Conservation (phyloP, 2,113 vertebrate genomes). For the Cardinalis cardinalis region DNA sequence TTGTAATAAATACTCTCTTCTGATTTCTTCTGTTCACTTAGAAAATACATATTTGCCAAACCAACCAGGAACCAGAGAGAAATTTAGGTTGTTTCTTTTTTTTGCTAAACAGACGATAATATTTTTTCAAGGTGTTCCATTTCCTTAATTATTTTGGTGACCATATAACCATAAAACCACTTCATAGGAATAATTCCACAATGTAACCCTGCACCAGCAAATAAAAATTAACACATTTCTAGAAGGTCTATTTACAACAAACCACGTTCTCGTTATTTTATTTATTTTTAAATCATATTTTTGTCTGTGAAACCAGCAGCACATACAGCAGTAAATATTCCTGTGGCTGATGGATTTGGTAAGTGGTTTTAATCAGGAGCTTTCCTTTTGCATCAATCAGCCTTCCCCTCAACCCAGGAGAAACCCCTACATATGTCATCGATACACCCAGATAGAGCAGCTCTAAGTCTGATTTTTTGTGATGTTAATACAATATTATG, state of each 20-base stretch:
- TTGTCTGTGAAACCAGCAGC: background rate
- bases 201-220: background rate
- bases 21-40: background rate
- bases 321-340: background rate
- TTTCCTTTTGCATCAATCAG: slow-evolving; percentile 70
- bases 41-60: background rate
- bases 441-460: slow-evolving; percentile 32
- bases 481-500: slow-evolving; percentile 66
- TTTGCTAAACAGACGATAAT: background rate
- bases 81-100: background rate
- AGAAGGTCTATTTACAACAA: background rate
- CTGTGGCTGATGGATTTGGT: background rate
- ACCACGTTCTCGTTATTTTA: rapidly evolving
- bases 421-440: slow-evolving; percentile 14
- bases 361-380: slow-evolving; percentile 36
- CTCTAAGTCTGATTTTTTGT: slow-evolving; percentile 31
- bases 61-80: background rate
- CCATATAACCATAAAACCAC: background rate
- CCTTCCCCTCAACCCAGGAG: slow-evolving; percentile 4
- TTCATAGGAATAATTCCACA: background rate
- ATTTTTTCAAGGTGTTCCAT: slow-evolving; percentile 22
- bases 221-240: background rate
- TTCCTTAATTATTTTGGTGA: slow-evolving; percentile 11
- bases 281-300: background rate
- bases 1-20: background rate